Percentiles rank a stretch among this genome's conserved stretches.
Evolutionary conservation across 2,888 invertebrate species (phyloP).

Genomic region (Hydroisotoma schaefferi): DNA sequence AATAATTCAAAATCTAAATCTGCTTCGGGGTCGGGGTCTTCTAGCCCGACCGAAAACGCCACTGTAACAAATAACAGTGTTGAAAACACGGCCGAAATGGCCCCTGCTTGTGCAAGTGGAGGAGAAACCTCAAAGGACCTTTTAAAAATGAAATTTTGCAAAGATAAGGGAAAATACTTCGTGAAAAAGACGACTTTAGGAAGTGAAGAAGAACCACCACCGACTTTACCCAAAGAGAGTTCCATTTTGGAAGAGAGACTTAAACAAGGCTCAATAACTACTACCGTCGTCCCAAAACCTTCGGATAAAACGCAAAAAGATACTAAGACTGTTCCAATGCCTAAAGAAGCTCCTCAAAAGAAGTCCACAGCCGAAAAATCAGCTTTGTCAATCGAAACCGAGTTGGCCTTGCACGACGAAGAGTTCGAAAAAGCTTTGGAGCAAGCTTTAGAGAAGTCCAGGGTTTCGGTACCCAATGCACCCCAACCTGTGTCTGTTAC

Average conservation of each 20-base stretch:
- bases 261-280: not conserved
- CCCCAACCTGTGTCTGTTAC: no score
- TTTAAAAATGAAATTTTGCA: constrained; percentile 27
- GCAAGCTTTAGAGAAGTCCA: constrained; percentile 1
- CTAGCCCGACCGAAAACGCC: not conserved
- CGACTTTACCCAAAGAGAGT: not conserved
- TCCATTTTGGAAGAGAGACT: not conserved
- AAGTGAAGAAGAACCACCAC: constrained; percentile 8
- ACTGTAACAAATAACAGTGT: not conserved
- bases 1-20: no score
- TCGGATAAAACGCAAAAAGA: no score
- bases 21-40: not conserved
- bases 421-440: constrained; percentile 9
- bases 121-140: not conserved
- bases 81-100: no score
- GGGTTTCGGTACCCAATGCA: not conserved
- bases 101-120: not conserved
- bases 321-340: not conserved
- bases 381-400: constrained; percentile 7
- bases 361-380: no score
- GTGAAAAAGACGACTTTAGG: constrained; percentile 28
- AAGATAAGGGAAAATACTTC: constrained; percentile 27
- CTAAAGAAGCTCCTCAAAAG: no score
- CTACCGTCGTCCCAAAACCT: no score
- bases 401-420: constrained; percentile 4